A percentile compares a stretch with the other conserved stretches of the same genome.
These are phyloP conservation scores for Eupsittula cactorum DNA, from an alignment of 2,113 vertebrate genomes.

Conservation along the genomic window DNA sequence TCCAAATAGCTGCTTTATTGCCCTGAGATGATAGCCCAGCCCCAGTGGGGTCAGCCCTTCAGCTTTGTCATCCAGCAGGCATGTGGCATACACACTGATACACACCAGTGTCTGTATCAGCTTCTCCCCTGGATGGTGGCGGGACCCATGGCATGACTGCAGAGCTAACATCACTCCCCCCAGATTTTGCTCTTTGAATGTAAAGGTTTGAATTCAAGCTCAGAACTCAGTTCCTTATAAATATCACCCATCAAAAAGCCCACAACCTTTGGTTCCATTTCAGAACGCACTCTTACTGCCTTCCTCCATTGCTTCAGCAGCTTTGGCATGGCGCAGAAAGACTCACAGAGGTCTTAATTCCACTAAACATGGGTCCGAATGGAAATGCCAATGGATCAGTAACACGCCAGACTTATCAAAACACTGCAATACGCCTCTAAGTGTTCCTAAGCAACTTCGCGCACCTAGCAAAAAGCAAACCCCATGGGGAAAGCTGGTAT, in stretches of 20 bases:
- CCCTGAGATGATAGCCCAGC: neutral
- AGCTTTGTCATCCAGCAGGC: neutral
- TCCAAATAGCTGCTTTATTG: neutral
- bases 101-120: fast-evolving
- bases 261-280: neutral
- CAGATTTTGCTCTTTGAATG: neutral
- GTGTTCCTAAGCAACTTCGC: neutral
- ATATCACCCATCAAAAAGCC: neutral
- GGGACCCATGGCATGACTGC: fast-evolving
- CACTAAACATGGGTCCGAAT: neutral
- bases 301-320: neutral
- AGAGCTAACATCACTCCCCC: neutral
- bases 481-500: neutral
- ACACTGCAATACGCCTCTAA: neutral
- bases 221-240: neutral
- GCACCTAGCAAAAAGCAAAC: neutral
- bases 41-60: neutral
- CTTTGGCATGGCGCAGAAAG: fast-evolving
- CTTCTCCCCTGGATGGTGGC: neutral
- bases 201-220: neutral
- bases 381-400: neutral
- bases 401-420: neutral
- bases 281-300: neutral
- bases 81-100: neutral
- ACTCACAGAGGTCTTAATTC: neutral